Base-by-base conservation (phyloP, 1,140 invertebrate genomes). In the Aricia agestis region DNA sequence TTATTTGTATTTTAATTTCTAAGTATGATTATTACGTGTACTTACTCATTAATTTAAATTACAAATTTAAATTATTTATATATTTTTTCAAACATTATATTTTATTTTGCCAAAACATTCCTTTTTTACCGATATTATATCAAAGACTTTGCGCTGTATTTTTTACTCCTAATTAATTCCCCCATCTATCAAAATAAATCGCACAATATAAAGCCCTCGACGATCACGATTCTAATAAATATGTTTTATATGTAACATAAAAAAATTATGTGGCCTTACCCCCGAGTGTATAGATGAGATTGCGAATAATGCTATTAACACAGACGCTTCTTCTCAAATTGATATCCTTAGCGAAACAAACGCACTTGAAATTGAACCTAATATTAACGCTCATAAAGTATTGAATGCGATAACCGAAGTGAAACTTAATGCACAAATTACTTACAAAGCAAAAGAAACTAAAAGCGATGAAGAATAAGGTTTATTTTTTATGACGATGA, bases 281-380 rank as follows among this genome's bases (percentile, higher is more conserved):
- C 85, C 74, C 87, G 87, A 86, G 81, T 91, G 89, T 91, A 90
- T 89, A 85, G 89, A 89, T 86, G 89, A 91, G 89, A 91, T 91
- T 91, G 89, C 87, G 88, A 82, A 87, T 91, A 91, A 91, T 91
- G 87, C 88, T 90, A 91, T 90, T 91, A 91, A 86, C 88, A 90
- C 89, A 91, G 89, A 91, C 89, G 89, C 89, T 91, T 89, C 89
- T 90, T 85, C 87, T 91, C 86, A 91, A 91, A 91, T 91, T 91
- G 89, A 91, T 91, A 91, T 89, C 87, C 82, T 82, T 80, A 78
- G 76, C 74, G 31, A 68, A 72, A 42, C 32, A 68, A n/a, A 19
- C 25, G 11, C 72, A 81, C 69, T 25, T 65, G 6, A 87, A 85
- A 83, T 66, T 80, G 70, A 78, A 81, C 85, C 71, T 70, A 74